Base-by-base conservation (phyloP, 2,113 vertebrate genomes). In the Butorides virescens region DNA sequence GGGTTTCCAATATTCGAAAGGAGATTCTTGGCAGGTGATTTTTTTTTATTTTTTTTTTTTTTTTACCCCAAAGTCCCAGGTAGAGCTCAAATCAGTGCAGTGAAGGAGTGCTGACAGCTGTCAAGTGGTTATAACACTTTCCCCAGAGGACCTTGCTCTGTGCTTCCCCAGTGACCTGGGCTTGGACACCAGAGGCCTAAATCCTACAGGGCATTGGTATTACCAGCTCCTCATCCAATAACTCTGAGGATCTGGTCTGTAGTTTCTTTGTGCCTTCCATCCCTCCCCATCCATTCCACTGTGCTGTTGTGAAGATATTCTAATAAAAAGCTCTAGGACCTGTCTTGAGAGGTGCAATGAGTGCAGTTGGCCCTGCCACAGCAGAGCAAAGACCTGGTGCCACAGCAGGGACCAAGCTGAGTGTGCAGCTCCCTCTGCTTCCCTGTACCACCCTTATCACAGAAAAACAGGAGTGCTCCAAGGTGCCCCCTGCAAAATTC, bases 161-260 rank as follows among this genome's bases (percentile, higher is more conserved):
- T 0, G 1, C 7, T 75, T 37, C 20, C 17, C 13, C 39, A 1
- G 1, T 67, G 44, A 47, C 53, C 39, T 18, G 23, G 5, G 6
- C 23, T 36, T 22, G 47, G 39, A 39, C 15, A n/a, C 13, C 26
- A 2, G 42, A 29, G 36, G 14, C 7, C 19, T 65, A 19, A 56
- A 36, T 17, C 21, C 19, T 58, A 2, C 18, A 46, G 10, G 29
- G 8, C 9, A 27, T 2, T 47, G 58, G 1, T 65, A 6, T 36
- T 65, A 39, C 17, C 15, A 18, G 14, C 7, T 89, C 14, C 12
- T 77, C 27, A 49, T 32, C 56, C 34, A n/a, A 2, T 56, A 9
- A 8, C 59, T 77, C 59, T 46, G 27, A 62, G 12, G 23, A 56
- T 39, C 36, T 76, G 15, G 16, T 44, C 19, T 42, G 30, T 30